These are phyloP conservation scores for Ivindomyrus marchei DNA, from an alignment of 2,113 vertebrate genomes.

Conservation along the genomic window DNA sequence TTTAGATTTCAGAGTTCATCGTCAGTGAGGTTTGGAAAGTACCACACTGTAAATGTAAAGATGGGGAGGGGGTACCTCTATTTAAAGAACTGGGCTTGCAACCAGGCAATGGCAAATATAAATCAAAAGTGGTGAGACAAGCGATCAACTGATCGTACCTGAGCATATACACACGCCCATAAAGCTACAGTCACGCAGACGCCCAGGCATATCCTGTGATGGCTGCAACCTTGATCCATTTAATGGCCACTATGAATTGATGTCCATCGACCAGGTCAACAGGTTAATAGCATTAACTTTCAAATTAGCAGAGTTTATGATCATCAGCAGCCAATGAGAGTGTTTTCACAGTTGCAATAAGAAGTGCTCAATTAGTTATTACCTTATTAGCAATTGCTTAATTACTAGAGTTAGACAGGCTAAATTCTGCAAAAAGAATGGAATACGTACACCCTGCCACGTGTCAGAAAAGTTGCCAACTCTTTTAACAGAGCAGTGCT, in stretches of 20 bases:
- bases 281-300: conserved; percentile 52
- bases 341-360: conserved; percentile 45
- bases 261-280: conserved; percentile 44
- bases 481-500: neutral
- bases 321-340: conserved; percentile 35
- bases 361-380: conserved; percentile 54
- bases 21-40: neutral
- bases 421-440: conserved; percentile 38
- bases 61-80: neutral
- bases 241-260: conserved; percentile 46
- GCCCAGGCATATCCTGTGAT: neutral
- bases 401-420: neutral
- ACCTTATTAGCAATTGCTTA: conserved; percentile 12
- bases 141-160: neutral
- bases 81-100: neutral
- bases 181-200: neutral
- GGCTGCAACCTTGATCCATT: neutral
- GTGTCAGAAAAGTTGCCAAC: neutral
- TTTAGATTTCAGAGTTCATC: too few relatives aligned
- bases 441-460: neutral
- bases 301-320: conserved; percentile 49
- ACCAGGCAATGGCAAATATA: neutral
- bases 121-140: neutral
- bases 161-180: neutral
- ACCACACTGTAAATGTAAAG: neutral